Conservation (phyloP, 2,888 invertebrate genomes). For the Hyposoter didymator region DNA sequence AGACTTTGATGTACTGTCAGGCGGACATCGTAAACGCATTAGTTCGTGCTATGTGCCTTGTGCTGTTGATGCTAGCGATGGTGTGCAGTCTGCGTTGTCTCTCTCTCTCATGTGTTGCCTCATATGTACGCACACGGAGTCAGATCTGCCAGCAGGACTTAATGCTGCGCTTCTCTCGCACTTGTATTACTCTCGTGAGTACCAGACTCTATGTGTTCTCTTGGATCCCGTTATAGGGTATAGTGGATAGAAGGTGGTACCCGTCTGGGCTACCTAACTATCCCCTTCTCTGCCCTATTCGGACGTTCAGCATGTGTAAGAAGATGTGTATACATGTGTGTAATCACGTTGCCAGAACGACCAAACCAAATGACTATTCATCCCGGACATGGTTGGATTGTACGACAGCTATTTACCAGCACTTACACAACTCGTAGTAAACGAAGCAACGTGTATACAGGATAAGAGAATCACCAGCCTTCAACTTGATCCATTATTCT, state of each 20-base stretch:
- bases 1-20: constrained; percentile 82
- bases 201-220: constrained; percentile 35
- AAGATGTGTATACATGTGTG: constrained; percentile 37
- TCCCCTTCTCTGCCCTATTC: constrained; percentile 25
- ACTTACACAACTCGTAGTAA: constrained; percentile 58
- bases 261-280: constrained; percentile 56
- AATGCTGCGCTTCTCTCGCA: constrained; percentile 48
- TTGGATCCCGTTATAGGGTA: constrained; percentile 60
- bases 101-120: constrained; percentile 6
- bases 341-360: constrained; percentile 42
- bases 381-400: constrained; percentile 56
- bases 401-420: constrained; percentile 58
- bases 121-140: constrained; percentile 41
- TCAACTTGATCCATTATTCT: constrained; percentile 59
- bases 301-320: constrained; percentile 31
- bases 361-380: constrained; percentile 62
- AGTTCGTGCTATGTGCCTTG: constrained; percentile 73
- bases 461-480: constrained; percentile 50
- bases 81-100: constrained; percentile 14
- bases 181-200: constrained; percentile 56
- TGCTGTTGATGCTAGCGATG: constrained; percentile 64
- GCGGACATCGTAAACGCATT: constrained; percentile 82
- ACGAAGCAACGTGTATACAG: constrained; percentile 45
- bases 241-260: constrained; percentile 34
- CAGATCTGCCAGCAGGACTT: constrained; percentile 42